phyloP scores from a whole-genome alignment of 2,888 invertebrate genomes.

The Pollenia angustigena region DNA sequence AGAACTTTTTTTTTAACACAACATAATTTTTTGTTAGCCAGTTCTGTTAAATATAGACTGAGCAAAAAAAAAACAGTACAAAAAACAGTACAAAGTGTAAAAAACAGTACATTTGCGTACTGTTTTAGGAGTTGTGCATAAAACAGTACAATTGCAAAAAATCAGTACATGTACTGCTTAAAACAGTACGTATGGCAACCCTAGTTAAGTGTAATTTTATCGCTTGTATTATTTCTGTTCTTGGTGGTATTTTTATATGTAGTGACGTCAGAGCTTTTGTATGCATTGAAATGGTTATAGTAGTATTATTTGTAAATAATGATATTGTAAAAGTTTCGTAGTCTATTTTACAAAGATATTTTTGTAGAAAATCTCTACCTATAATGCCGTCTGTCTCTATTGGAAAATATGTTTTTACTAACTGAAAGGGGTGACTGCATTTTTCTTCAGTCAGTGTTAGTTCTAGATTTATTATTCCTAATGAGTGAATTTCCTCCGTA shows the following conservation, averaged over 20 bases:
- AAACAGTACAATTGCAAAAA: too few relatives aligned
- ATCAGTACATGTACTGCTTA: too few relatives aligned
- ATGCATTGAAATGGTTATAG: slow-evolving; percentile 11
- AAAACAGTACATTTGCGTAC: too few relatives aligned
- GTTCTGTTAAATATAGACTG: too few relatives aligned
- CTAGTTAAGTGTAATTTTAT: slow-evolving; percentile 14
- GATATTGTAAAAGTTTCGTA: slow-evolving; percentile 21
- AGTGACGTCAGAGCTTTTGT: slow-evolving; percentile 1
- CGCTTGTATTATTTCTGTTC: slow-evolving; percentile 24
- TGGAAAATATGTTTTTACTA: slow-evolving; percentile 10
- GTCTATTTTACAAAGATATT: slow-evolving; percentile 22
- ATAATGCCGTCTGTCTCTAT: slow-evolving; percentile 55
- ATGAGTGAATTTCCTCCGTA: slow-evolving; percentile 3
- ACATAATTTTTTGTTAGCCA: too few relatives aligned
- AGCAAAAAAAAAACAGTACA: too few relatives aligned
- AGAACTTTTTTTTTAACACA: too few relatives aligned
- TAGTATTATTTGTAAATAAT: slow-evolving; percentile 1
- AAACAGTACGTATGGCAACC: too few relatives aligned
- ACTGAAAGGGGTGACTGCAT: background rate
- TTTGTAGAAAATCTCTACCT: slow-evolving; percentile 46
- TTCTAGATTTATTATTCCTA: slow-evolving; percentile 10
- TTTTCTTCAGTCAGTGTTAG: background rate
- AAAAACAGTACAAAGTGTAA: too few relatives aligned
- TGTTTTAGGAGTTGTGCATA: too few relatives aligned
- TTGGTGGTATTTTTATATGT: slow-evolving; percentile 27